Evolutionary conservation across 2,113 vertebrate species (phyloP).

Genomic region (Gambusia affinis): DNA sequence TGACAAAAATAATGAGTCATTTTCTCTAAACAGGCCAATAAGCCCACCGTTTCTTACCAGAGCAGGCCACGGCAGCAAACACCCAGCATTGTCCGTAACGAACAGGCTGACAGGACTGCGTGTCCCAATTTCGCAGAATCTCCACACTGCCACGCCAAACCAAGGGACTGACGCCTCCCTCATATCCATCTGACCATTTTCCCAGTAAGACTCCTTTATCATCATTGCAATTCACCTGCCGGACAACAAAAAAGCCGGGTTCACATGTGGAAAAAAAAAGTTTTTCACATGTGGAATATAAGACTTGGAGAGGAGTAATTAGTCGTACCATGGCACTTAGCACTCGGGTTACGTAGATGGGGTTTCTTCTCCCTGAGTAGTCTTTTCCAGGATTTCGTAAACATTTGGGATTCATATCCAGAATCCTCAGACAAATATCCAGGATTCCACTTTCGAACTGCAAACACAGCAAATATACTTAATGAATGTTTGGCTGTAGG

Average conservation of each 20-base stretch:
- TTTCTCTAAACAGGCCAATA: constrained; percentile 29
- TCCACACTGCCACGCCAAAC: constrained; percentile 91
- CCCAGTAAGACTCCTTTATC: constrained; percentile 88
- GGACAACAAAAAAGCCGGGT: neutral
- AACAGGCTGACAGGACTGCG: constrained; percentile 82
- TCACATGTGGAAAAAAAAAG: neutral
- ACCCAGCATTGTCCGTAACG: constrained; percentile 98
- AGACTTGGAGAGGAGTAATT: neutral
- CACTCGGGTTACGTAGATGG: constrained; percentile 87
- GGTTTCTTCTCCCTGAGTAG: constrained; percentile 83
- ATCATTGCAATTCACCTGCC: constrained; percentile 91
- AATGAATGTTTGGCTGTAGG: neutral
- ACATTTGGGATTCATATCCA: constrained; percentile 90
- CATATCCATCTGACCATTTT: constrained; percentile 83
- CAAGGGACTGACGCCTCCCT: constrained; percentile 86
- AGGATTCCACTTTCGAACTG: constrained; percentile 90
- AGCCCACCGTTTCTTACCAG: constrained; percentile 80
- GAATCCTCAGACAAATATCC: constrained; percentile 83
- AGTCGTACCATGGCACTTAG: constrained; percentile 88
- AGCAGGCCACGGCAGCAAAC: constrained; percentile 92
- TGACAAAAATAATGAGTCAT: constrained; percentile 8
- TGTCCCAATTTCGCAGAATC: constrained; percentile 87
- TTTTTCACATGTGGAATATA: neutral
- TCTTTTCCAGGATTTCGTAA: constrained; percentile 80
- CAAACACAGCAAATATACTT: neutral